These are phyloP conservation scores for Dasypus novemcinctus DNA, from an alignment of 2,113 vertebrate species.

Conservation along the genomic window DNA sequence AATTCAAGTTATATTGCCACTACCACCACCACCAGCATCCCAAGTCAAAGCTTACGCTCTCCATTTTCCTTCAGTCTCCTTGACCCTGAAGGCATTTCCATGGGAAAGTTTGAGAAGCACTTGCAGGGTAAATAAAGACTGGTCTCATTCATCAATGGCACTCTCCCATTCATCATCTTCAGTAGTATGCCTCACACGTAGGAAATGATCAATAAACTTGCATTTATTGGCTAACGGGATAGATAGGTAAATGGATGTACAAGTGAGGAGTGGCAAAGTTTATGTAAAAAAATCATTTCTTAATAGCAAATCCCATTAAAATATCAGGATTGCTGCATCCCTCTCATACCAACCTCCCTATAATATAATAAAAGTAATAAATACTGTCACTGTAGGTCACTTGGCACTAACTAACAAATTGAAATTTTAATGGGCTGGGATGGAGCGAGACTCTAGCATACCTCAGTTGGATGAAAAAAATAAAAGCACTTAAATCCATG, in stretches of 20 bases:
- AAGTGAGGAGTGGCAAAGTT: not conserved
- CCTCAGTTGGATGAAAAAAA: not conserved
- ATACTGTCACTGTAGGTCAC: not conserved
- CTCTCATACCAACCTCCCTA: not conserved
- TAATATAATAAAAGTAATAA: not conserved
- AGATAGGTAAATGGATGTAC: not conserved
- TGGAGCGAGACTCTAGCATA: not conserved
- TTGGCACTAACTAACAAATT: not conserved
- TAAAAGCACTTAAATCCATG: not conserved
- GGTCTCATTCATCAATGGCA: not conserved
- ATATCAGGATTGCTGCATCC: not conserved
- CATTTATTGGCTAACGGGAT: not conserved
- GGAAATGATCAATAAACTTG: not conserved
- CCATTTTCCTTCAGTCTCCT: not conserved
- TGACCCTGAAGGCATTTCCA: too few relatives aligned
- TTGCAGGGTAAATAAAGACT: not conserved
- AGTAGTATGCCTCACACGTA: not conserved
- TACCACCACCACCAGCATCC: too few relatives aligned
- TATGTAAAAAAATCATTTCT: not conserved
- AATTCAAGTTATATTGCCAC: not conserved
- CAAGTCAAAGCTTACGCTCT: too few relatives aligned
- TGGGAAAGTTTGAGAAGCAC: not conserved
- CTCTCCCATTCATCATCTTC: not conserved
- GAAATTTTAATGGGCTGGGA: not conserved
- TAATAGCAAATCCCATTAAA: not conserved